Conservation (phyloP, 1,140 invertebrate genomes). For the Helicoverpa zea region DNA sequence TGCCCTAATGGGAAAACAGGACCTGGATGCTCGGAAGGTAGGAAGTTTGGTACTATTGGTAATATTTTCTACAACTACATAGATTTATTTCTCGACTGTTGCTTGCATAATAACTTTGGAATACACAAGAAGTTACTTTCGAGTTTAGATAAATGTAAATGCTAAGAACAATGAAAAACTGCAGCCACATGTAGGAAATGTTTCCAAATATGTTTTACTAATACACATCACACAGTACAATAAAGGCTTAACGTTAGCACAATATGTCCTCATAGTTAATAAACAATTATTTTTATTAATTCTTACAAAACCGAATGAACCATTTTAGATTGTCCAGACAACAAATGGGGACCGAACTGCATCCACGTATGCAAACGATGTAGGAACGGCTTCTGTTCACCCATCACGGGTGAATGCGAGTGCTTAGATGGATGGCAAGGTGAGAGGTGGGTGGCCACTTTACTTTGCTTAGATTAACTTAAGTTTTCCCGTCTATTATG, state of each 20-base stretch:
- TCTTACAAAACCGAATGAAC: not conserved
- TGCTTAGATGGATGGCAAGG: slow-evolving; percentile 84
- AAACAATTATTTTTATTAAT: too few relatives aligned
- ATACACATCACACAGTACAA: too few relatives aligned
- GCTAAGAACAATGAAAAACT: too few relatives aligned
- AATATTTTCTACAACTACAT: not conserved
- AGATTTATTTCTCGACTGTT: too few relatives aligned
- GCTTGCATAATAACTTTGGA: too few relatives aligned
- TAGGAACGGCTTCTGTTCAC: slow-evolving; percentile 73
- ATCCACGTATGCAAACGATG: slow-evolving; percentile 74
- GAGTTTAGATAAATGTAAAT: too few relatives aligned
- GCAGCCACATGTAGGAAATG: too few relatives aligned
- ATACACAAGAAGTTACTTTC: too few relatives aligned
- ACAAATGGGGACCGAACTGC: slow-evolving; percentile 85
- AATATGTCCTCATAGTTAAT: too few relatives aligned
- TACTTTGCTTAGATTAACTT: slow-evolving; percentile 1
- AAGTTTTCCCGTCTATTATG: too few relatives aligned
- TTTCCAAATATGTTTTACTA: too few relatives aligned
- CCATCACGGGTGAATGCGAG: slow-evolving; percentile 74
- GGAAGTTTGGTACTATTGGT: not conserved
- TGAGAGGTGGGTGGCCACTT: slow-evolving; percentile 82
- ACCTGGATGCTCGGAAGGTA: slow-evolving; percentile 81
- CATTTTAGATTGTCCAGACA: slow-evolving; percentile 79
- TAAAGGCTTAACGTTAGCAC: too few relatives aligned
- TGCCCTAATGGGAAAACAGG: slow-evolving; percentile 85